phyloP scores from a whole-genome alignment of 2,888 invertebrate genomes.

The Latheticus oryzae region DNA sequence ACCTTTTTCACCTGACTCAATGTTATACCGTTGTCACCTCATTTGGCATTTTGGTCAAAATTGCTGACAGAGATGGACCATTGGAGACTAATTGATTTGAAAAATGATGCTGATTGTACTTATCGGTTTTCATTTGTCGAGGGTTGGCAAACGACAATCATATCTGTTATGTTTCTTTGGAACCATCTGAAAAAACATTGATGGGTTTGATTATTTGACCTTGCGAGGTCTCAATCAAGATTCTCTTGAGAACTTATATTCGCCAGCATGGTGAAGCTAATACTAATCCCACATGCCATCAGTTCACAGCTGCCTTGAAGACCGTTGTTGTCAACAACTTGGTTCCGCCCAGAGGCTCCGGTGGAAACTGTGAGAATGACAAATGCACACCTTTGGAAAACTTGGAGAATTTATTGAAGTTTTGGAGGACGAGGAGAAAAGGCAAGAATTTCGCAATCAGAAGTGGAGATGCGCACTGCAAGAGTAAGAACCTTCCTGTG shows the following conservation, averaged over 20 bases:
- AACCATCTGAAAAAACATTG: background rate
- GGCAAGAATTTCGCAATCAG: background rate
- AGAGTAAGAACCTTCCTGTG: background rate
- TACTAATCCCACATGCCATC: constrained; percentile 32
- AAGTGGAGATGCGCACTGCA: too few relatives aligned
- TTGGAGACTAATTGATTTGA: constrained; percentile 8
- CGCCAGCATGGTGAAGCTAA: constrained; percentile 31
- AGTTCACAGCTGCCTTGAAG: constrained; percentile 39
- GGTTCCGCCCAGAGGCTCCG: constrained; percentile 11
- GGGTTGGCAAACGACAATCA: constrained; percentile 1
- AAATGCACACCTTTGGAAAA: constrained; percentile 21
- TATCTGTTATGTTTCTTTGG: background rate
- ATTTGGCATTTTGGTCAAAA: constrained; percentile 1
- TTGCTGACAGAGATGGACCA: too few relatives aligned
- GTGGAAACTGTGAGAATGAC: constrained; percentile 35
- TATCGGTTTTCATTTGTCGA: constrained; percentile 29
- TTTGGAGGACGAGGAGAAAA: background rate
- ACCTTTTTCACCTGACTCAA: background rate
- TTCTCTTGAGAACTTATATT: constrained; percentile 41
- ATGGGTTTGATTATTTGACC: background rate
- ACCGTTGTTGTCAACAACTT: constrained; percentile 38
- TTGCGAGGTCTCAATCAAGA: constrained; percentile 27
- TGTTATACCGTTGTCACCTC: background rate
- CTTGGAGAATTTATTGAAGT: background rate
- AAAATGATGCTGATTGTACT: constrained; percentile 4